A percentile compares a stretch with the other conserved stretches of the same genome.
phyloP scores from a whole-genome alignment of 2,113 vertebrate genomes.

The Eidolon helvum region DNA sequence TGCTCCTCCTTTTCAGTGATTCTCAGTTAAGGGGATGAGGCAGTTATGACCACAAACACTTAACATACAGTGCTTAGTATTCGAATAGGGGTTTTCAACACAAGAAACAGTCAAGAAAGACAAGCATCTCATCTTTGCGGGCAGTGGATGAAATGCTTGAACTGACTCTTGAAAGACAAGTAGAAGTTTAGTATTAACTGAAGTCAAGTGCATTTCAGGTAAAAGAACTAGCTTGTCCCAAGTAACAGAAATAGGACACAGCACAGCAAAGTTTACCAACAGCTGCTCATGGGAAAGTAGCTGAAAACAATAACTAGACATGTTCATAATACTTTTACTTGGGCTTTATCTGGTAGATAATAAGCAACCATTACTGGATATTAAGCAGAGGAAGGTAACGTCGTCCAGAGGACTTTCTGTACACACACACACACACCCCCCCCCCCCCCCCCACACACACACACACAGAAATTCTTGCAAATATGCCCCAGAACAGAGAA shows the following conservation, averaged over 20 bases:
- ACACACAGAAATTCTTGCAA: background rate
- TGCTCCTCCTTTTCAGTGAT: background rate
- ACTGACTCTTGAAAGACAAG: background rate
- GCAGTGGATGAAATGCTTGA: background rate
- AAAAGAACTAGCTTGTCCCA: background rate
- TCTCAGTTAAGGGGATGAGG: background rate
- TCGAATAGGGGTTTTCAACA: background rate
- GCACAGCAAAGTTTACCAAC: background rate
- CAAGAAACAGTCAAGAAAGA: background rate
- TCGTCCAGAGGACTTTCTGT: background rate
- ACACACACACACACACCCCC: fast-evolving
- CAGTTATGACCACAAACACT: background rate
- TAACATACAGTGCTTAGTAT: background rate
- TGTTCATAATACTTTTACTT: too few relatives aligned
- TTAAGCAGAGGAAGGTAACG: background rate
- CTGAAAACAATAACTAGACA: too few relatives aligned
- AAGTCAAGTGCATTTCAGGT: background rate
- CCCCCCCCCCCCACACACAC: fast-evolving
- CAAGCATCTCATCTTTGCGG: background rate
- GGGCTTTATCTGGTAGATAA: background rate
- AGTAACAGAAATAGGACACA: background rate
- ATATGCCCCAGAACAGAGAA: background rate
- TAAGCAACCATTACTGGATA: background rate
- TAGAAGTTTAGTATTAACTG: background rate
- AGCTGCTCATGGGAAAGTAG: fast-evolving